phyloP scores from a whole-genome alignment of 2,113 vertebrate genomes.

The Cynopterus brachyotis region DNA sequence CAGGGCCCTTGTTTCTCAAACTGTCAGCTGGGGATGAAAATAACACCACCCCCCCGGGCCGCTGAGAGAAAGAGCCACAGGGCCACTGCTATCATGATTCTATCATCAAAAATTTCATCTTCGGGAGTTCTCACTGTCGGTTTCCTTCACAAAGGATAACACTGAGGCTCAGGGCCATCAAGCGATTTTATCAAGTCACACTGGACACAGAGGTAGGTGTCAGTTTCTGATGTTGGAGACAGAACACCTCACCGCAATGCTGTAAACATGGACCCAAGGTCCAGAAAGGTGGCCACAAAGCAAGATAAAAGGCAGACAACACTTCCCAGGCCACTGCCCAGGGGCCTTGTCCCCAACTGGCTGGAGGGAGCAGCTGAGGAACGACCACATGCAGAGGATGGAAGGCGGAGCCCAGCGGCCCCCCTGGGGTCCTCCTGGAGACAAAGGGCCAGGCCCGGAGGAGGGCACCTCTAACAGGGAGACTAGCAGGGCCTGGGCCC shows the following conservation, averaged over 20 bases:
- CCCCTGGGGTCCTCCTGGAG: rapidly evolving
- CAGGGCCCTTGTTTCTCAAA: background rate
- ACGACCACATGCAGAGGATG: background rate
- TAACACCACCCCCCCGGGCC: background rate
- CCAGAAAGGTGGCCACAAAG: background rate
- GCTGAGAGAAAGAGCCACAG: background rate
- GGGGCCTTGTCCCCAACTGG: too few species aligned
- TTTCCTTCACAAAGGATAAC: background rate
- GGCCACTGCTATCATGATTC: background rate
- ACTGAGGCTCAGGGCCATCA: background rate
- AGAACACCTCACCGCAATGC: rapidly evolving
- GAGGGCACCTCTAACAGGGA: background rate
- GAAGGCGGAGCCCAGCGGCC: background rate
- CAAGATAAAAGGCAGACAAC: too few species aligned
- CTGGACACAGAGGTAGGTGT: background rate
- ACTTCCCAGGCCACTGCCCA: too few species aligned
- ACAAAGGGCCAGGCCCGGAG: background rate
- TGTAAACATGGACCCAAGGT: background rate
- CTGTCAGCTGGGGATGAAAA: background rate
- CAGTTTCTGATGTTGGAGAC: background rate
- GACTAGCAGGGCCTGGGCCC: background rate
- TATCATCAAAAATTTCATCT: background rate
- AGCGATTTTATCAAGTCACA: background rate
- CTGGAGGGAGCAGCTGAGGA: background rate
- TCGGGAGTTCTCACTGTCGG: background rate